Evolutionary conservation across 1,140 invertebrate genomes (phyloP).

Genomic region (Cydia fagiglandana): DNA sequence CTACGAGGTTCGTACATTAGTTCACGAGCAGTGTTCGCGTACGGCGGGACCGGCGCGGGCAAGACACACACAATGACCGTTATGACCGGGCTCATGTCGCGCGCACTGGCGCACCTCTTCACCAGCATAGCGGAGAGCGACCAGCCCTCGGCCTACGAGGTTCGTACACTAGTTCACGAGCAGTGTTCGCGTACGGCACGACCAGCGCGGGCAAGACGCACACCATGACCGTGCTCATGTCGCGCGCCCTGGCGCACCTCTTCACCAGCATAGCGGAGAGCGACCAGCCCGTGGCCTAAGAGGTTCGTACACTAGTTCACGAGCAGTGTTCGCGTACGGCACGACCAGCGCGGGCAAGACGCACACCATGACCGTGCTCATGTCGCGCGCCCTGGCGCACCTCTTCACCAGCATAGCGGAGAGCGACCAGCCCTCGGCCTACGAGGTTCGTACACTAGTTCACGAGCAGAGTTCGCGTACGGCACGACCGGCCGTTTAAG

Average conservation of each 20-base stretch:
- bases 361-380: conserved; percentile 95
- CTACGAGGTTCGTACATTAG: conserved; percentile 68
- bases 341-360: conserved; percentile 92
- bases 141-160: conserved; percentile 80
- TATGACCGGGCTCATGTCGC: conserved; percentile 96
- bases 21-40: too few species aligned
- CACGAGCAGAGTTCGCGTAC: not conserved
- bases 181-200: too few species aligned
- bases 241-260: conserved; percentile 90
- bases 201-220: too few species aligned
- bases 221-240: conserved; percentile 95
- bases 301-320: conserved; percentile 39
- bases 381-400: conserved; percentile 90
- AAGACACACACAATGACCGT: too few species aligned
- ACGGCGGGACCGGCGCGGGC: too few species aligned
- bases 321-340: not conserved
- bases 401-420: conserved; percentile 86
- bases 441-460: conserved; percentile 52
- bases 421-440: conserved; percentile 77
- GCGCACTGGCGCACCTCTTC: too few species aligned
- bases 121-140: conserved; percentile 80
- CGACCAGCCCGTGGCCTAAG: conserved; percentile 78
- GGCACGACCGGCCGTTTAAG: conserved; percentile 72
- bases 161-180: too few species aligned
- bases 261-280: conserved; percentile 84